Percentiles rank a stretch among this genome's conserved stretches.
Evolutionary conservation across 2,797 vertebrate genomes (phyloP).

Genomic region (Brachyrhaphis roseni): DNA sequence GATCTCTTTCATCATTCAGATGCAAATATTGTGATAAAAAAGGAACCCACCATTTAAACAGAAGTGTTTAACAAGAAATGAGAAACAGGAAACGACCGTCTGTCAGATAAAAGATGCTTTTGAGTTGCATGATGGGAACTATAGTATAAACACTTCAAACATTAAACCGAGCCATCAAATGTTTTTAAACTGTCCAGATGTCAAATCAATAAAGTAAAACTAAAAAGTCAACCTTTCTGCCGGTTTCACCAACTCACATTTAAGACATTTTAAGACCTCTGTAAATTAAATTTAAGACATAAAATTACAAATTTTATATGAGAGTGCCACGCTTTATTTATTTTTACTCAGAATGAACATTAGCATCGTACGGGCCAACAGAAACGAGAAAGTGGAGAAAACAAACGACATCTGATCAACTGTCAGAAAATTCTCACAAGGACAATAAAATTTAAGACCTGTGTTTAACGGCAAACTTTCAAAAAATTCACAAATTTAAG

Average conservation of each 20-base stretch:
- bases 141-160: neutral
- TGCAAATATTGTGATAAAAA: neutral
- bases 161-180: neutral
- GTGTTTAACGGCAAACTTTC: too few species aligned
- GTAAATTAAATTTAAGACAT: too few species aligned
- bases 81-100: neutral
- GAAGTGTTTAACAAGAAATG: neutral
- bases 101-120: neutral
- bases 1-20: neutral
- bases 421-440: neutral
- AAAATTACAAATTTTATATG: too few species aligned
- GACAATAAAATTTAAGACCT: too few species aligned
- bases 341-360: too few species aligned
- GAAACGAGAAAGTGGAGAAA: too few species aligned
- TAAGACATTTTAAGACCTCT: too few species aligned
- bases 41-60: neutral
- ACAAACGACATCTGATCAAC: too few species aligned
- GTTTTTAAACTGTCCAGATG: neutral
- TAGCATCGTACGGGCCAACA: too few species aligned
- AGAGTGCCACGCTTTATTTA: rapidly evolving
- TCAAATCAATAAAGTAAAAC: neutral
- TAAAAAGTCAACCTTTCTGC: neutral
- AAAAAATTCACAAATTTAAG: too few species aligned
- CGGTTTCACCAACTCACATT: neutral
- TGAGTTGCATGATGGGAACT: constrained; percentile 1